Conservation (phyloP, 2,888 invertebrate genomes). For the Anthoptus insignis region DNA sequence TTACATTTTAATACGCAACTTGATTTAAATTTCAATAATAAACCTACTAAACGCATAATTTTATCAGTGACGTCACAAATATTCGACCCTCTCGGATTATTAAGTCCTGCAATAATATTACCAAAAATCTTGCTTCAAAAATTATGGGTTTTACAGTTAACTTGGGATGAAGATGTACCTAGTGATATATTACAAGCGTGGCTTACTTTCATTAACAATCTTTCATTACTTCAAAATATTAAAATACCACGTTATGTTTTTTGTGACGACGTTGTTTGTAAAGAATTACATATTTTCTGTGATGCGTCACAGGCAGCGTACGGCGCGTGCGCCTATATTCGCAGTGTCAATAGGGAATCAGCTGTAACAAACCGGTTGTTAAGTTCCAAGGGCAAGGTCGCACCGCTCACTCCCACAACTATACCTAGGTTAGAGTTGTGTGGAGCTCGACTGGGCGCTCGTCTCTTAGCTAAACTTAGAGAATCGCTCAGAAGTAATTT, state of each 20-base stretch:
- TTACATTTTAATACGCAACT: constrained; percentile 32
- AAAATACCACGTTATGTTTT: constrained; percentile 26
- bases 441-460: constrained; percentile 46
- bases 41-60: constrained; percentile 36
- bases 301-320: constrained; percentile 47
- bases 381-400: constrained; percentile 50
- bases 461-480: constrained; percentile 40
- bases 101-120: constrained; percentile 41
- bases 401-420: constrained; percentile 42
- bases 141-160: constrained; percentile 30
- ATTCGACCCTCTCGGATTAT: constrained; percentile 48
- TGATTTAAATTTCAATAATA: background rate
- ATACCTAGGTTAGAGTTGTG: constrained; percentile 53
- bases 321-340: constrained; percentile 50
- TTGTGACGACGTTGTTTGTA: background rate
- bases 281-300: constrained; percentile 41
- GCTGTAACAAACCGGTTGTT: constrained; percentile 43
- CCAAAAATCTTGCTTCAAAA: constrained; percentile 47
- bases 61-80: constrained; percentile 44
- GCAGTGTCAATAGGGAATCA: constrained; percentile 19
- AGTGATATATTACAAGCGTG: constrained; percentile 13
- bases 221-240: background rate
- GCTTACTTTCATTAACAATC: constrained; percentile 12
- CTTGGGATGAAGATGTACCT: constrained; percentile 32
- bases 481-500: constrained; percentile 36